Conservation (phyloP, 2,797 vertebrate species). For the Hephaestus fuliginosus region DNA sequence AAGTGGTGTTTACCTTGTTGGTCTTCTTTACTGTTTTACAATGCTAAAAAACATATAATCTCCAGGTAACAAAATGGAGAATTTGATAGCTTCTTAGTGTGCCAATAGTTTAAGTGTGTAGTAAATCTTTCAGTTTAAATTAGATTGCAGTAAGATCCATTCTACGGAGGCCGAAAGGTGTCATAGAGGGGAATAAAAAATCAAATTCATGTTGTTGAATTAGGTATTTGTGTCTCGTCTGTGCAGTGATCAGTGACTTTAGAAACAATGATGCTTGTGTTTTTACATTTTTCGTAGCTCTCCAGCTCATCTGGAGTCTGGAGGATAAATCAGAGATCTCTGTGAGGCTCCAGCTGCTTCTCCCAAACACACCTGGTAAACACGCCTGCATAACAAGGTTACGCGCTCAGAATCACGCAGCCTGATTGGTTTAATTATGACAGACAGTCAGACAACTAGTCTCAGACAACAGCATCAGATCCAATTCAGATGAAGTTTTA, state of each 20-base stretch:
- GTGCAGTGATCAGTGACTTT: constrained; percentile 13
- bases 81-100: too few species aligned
- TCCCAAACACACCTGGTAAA: neutral
- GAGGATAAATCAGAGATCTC: constrained; percentile 7
- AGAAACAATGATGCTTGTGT: constrained; percentile 9
- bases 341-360: neutral
- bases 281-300: constrained; percentile 12
- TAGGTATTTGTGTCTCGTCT: neutral
- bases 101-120: too few species aligned
- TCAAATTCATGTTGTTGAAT: neutral
- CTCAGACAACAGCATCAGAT: neutral
- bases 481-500: neutral
- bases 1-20: too few species aligned
- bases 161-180: neutral
- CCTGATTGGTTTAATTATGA: neutral
- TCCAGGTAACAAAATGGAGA: too few species aligned
- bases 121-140: too few species aligned
- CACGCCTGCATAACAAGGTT: neutral
- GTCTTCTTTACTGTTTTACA: neutral
- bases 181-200: neutral
- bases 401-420: neutral
- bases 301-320: constrained; percentile 10
- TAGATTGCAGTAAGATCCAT: too few species aligned
- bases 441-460: neutral
- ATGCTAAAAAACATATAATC: neutral